Base-by-base conservation (phyloP, 1,140 invertebrate species). In the Drosophila varians region DNA sequence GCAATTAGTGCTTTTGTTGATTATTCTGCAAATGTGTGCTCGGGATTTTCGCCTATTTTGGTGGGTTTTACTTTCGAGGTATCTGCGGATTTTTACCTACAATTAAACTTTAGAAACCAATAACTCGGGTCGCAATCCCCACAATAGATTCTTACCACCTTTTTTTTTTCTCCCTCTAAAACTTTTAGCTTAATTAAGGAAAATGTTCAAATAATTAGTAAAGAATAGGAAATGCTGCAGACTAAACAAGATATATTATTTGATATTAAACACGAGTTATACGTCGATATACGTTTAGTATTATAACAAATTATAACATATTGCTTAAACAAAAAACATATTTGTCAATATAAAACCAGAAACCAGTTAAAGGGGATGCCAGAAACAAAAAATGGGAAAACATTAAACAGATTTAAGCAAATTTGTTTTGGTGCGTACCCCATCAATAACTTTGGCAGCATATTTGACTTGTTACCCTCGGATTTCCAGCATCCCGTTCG, bases 401-500 rank as follows among this genome's bases (percentile, higher is more conserved):
- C 82, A 86, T 86, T 86, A 86, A 86, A 86, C 78, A 86, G 82
- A 86, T 86, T 86, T 86, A 82, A 87, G 77, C 78, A 87, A 86
- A 86, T 87, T 86, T 87, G 82, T 86, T 86, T 87, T 86, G 77
- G 60, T 87, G 82, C 82, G 82, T 87, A 74, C 31, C 77, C 69
- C 82, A 86, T 86, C 82, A 86, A 86, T 86, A 86, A 86, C 82
- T 74, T 86, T 80, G 73, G 46, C 76, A 87, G 80, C 82, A 86
- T 83, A 83, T 83, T 83, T 86, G 79, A 83, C 75, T 79, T 73
- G 34, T 45, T 51, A 51, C 42, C 60, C 53, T 14, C 16, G 19
- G 16, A 14, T 12, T 28, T 12, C 9, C 14, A 0, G 11, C 4
- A 12, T 6, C 14, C n/a, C n/a, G n/a, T 16, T 28, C n/a, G 6